Conservation (phyloP, 2,797 vertebrate genomes). For the Xyrichtys novacula region DNA sequence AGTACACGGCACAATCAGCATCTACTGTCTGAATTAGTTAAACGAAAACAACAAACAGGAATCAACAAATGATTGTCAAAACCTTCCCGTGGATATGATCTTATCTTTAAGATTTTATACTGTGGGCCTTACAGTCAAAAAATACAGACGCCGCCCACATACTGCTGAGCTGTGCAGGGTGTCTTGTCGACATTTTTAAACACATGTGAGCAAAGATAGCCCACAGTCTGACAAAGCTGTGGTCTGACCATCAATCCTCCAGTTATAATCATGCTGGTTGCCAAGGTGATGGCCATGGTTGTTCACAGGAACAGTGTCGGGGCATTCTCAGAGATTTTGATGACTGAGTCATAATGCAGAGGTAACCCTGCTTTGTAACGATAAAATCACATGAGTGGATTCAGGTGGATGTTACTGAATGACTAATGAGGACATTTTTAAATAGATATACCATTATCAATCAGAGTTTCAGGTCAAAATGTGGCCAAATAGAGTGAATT, state of each 20-base stretch:
- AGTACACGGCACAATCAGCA: too few relatives aligned
- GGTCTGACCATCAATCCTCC: slow-evolving; percentile 7
- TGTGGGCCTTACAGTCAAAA: background rate
- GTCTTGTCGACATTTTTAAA: background rate
- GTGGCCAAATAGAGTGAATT: too few relatives aligned
- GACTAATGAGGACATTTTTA: too few relatives aligned
- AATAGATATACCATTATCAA: too few relatives aligned
- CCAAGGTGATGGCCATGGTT: slow-evolving; percentile 31
- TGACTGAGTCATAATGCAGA: slow-evolving; percentile 27
- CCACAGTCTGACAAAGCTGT: background rate
- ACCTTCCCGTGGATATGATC: background rate
- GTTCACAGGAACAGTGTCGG: slow-evolving; percentile 14
- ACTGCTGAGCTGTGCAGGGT: too few relatives aligned
- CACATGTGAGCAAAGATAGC: background rate
- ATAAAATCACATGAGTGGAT: too few relatives aligned
- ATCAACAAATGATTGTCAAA: background rate
- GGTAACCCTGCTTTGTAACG: too few relatives aligned
- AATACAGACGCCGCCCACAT: background rate
- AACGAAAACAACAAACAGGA: too few relatives aligned
- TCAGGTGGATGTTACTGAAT: too few relatives aligned
- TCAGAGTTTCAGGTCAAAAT: too few relatives aligned
- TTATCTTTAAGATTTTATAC: background rate
- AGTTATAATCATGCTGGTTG: slow-evolving; percentile 32
- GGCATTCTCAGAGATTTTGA: slow-evolving; percentile 6
- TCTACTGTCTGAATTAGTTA: too few relatives aligned